phyloP scores from a whole-genome alignment of 2,797 vertebrate genomes.

The Anomalospiza imberbis region DNA sequence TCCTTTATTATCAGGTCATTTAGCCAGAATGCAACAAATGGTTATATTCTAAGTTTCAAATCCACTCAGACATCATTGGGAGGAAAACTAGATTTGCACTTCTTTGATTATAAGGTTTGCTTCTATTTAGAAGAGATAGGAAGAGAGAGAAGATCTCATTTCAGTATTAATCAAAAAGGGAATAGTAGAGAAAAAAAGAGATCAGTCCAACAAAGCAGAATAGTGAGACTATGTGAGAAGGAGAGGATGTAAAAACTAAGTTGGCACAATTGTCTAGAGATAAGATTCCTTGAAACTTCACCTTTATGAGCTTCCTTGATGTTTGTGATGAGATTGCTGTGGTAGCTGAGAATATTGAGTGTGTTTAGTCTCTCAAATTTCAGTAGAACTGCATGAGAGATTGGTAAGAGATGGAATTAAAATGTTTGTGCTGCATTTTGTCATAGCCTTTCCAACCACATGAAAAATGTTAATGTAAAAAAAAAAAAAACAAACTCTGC shows the following conservation, averaged over 20 bases:
- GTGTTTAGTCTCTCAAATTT: background rate
- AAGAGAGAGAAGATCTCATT: background rate
- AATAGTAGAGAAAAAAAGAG: constrained; percentile 17
- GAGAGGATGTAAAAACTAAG: background rate
- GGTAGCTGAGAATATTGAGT: background rate
- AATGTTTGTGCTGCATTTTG: background rate
- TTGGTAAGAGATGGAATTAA: background rate
- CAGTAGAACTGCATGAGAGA: background rate
- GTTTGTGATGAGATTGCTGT: background rate
- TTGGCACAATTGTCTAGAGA: background rate
- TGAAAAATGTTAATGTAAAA: background rate
- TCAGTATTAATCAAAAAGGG: background rate
- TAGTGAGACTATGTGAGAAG: background rate
- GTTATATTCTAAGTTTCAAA: background rate
- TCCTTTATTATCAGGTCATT: background rate
- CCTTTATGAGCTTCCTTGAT: background rate
- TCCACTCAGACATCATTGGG: background rate
- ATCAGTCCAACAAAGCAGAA: background rate
- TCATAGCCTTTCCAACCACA: background rate
- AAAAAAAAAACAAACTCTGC: background rate
- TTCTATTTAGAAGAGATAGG: background rate
- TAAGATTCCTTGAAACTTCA: background rate
- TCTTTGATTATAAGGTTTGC: background rate
- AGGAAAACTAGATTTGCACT: background rate
- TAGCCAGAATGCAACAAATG: background rate